Conservation (phyloP, 2,888 invertebrate species). For the Mesorhabditis sp. region DNA sequence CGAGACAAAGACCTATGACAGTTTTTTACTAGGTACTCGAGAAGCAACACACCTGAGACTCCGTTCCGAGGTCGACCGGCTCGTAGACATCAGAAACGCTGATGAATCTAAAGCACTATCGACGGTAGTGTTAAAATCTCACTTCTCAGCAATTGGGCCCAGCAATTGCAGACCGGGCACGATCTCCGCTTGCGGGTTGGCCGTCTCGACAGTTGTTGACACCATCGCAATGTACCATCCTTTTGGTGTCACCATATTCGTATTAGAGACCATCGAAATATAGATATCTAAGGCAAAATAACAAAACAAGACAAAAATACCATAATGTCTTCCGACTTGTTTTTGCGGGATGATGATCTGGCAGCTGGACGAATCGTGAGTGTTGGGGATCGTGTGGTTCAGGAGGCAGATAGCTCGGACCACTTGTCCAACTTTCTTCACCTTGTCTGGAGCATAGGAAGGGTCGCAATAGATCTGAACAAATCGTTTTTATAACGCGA, state of each 20-base stretch:
- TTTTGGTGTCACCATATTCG: conserved; percentile 82
- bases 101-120: conserved; percentile 60
- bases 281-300: conserved; percentile 76
- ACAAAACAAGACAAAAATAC: conserved; percentile 48
- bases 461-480: conserved; percentile 94
- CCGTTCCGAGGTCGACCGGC: conserved; percentile 81
- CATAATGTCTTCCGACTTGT: conserved; percentile 73
- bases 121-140: conserved; percentile 8
- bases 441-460: conserved; percentile 78
- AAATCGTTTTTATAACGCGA: neutral
- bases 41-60: conserved; percentile 74
- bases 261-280: conserved; percentile 91
- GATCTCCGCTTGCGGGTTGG: conserved; percentile 89
- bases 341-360: conserved; percentile 99
- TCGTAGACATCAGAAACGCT: conserved; percentile 77
- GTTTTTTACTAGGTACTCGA: neutral
- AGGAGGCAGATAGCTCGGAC: conserved; percentile 95
- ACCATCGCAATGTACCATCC: conserved; percentile 90
- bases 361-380: conserved; percentile 89
- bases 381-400: conserved; percentile 92
- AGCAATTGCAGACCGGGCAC: conserved; percentile 86
- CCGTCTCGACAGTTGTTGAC: conserved; percentile 94
- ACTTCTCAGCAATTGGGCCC: conserved; percentile 86
- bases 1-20: conserved; percentile 79
- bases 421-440: conserved; percentile 70